phyloP scores from a whole-genome alignment of 2,797 vertebrate genomes.

The Sus cebifrons region DNA sequence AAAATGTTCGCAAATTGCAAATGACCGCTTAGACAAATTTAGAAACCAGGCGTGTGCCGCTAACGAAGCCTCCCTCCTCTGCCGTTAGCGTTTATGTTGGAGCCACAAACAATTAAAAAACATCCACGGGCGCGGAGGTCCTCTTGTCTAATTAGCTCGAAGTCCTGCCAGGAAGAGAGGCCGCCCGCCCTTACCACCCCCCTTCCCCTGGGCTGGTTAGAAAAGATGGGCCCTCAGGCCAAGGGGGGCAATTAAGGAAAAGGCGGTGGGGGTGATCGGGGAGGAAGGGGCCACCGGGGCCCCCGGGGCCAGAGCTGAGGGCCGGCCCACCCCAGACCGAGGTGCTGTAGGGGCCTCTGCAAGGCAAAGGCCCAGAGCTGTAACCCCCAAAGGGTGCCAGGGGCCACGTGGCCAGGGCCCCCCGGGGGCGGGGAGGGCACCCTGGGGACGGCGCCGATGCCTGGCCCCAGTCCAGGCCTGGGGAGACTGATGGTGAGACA shows the following conservation, averaged over 20 bases:
- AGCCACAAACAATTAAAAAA: conserved; percentile 91
- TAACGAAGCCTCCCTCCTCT: conserved; percentile 80
- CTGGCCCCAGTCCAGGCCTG: rapidly evolving
- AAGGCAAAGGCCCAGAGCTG: not conserved
- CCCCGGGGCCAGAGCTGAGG: conserved; percentile 65
- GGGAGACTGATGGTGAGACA: rapidly evolving
- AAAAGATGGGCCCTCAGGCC: conserved; percentile 85
- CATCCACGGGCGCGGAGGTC: conserved; percentile 87
- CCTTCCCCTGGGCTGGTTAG: conserved; percentile 85
- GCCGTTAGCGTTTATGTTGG: conserved; percentile 87
- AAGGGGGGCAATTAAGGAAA: conserved; percentile 89
- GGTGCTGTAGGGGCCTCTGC: not conserved
- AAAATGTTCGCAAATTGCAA: conserved; percentile 88
- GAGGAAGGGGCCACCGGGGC: not conserved
- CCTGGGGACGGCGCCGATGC: not conserved
- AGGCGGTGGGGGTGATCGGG: conserved; percentile 63
- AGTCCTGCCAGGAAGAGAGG: conserved; percentile 85
- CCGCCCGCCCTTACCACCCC: conserved; percentile 85
- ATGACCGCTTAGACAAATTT: conserved; percentile 87
- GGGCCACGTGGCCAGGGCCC: not conserved
- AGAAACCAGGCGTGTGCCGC: conserved; percentile 81
- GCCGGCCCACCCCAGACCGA: conserved; percentile 65
- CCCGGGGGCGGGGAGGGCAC: rapidly evolving
- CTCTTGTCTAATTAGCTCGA: conserved; percentile 89
- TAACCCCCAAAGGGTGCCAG: not conserved